These are phyloP conservation scores for Strigamia crassipes DNA, from an alignment of 2,888 invertebrate species.

Conservation along the genomic window DNA sequence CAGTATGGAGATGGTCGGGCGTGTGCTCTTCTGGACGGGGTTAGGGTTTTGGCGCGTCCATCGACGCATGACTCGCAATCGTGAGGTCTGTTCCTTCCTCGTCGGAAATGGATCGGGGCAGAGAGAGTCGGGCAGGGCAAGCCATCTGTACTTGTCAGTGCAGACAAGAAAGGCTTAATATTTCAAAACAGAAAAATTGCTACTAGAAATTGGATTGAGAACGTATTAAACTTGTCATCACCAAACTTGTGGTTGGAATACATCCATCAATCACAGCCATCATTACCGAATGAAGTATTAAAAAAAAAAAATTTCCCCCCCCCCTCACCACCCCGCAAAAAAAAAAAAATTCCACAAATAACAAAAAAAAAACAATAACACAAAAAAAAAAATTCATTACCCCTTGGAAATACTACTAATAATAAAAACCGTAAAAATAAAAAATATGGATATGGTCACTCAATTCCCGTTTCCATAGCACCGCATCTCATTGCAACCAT, in stretches of 20 bases:
- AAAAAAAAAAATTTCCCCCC: not conserved
- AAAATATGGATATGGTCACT: not conserved
- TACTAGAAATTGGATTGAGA: slow-evolving; percentile 48
- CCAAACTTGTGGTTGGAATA: slow-evolving; percentile 37
- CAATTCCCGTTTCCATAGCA: slow-evolving; percentile 8
- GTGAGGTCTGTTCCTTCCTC: not conserved
- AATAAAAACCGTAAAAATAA: not conserved
- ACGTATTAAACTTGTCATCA: slow-evolving; percentile 48
- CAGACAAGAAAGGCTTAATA: slow-evolving; percentile 48
- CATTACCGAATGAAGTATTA: not conserved
- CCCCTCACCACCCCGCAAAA: not conserved
- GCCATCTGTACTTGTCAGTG: slow-evolving; percentile 47
- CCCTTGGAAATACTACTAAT: not conserved
- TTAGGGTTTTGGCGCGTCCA: not conserved
- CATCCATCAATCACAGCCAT: slow-evolving; percentile 45
- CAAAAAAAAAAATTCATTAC: not conserved
- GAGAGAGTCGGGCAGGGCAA: slow-evolving; percentile 20
- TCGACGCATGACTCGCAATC: not conserved
- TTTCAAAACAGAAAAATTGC: slow-evolving; percentile 48
- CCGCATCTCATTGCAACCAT: slow-evolving; percentile 11
- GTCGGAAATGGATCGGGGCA: slow-evolving; percentile 44
- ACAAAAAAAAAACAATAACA: not conserved
- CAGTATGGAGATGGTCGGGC: too few species aligned
- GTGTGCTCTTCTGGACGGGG: not conserved
- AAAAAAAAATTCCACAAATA: not conserved